Conservation (phyloP, 1,140 invertebrate genomes). For the Tetranychus cinnabarinus region DNA sequence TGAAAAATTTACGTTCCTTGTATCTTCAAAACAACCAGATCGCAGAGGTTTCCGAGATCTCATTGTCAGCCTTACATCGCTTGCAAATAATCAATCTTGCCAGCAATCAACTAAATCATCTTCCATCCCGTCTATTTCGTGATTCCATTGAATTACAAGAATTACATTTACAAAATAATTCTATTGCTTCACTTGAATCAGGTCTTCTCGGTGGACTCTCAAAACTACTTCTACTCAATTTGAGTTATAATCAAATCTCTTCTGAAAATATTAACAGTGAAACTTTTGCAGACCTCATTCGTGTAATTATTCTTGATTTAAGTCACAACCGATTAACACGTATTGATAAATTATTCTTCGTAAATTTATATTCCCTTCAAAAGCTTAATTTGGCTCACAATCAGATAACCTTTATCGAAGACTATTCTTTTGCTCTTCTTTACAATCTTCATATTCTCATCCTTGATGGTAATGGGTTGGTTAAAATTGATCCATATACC, state of each 20-base stretch:
- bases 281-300: conserved; percentile 60
- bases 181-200: conserved; percentile 43
- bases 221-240: conserved; percentile 54
- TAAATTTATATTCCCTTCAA: conserved; percentile 52
- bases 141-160: conserved; percentile 53
- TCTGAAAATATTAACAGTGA: conserved; percentile 50
- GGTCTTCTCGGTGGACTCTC: conserved; percentile 49
- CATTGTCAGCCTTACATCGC: conserved; percentile 36
- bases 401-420: conserved; percentile 45
- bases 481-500: conserved; percentile 43
- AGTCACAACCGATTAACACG: conserved; percentile 56
- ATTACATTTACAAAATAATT: conserved; percentile 64
- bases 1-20: conserved; percentile 44
- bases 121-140: conserved; percentile 56
- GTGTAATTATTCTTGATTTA: conserved; percentile 56
- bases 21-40: conserved; percentile 52
- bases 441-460: conserved; percentile 56
- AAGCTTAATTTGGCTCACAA: conserved; percentile 56
- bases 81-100: conserved; percentile 46
- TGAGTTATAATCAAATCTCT: conserved; percentile 59
- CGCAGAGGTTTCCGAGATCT: conserved; percentile 39
- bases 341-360: conserved; percentile 53
- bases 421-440: conserved; percentile 52
- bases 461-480: conserved; percentile 50
- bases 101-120: conserved; percentile 50